Base-by-base conservation (phyloP, 1,140 invertebrate species). In the Drosophila subpulchrella region DNA sequence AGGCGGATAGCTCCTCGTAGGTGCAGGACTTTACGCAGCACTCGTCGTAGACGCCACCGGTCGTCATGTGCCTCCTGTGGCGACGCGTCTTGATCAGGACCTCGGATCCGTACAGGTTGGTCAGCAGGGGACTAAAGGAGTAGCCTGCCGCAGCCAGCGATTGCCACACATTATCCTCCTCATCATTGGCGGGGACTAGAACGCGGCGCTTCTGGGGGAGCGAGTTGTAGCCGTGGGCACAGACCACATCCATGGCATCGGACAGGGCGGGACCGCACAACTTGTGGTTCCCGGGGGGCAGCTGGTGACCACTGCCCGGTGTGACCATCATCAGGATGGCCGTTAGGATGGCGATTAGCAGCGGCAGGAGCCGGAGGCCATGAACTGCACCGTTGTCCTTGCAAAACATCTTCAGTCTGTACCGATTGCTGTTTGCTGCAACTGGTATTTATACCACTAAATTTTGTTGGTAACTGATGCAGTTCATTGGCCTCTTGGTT, bases 401-500 rank as follows among this genome's bases (percentile, higher is more conserved):
- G 62, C 58, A 7, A 68, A 68, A 54, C 84, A 88, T 86, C 59
- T 48, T 83, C 27, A 15, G 39, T 59, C 46, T 78, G 55, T 55
- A 12, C 34, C n/a, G 73, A 17, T 41, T 63, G 38, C n/a, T 11
- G 17, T 38, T 0, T 12, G 17, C 48, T 54, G 59, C 79, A 11
- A 39, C 8, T 48, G 59, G 71, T 79, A 76, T 86, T 88, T 86
- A 86, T 86, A 83, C 75, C 44, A 24, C 17, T 34, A 44, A 65
- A 44, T 7, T n/a, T 27, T 13, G 8, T 32, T n/a, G 15, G n/a
- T 50, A 34, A n/a, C 32, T 3, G 15, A 11, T 41, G 20, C 71
- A 60, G 81, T 84, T 84, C 81, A 84, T 85, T 63, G 81, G 59
- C 83, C 81, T 71, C 57, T 73, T 77, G 55, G 47, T 34, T 3